These are phyloP conservation scores for Daphoenositta chrysoptera DNA, from an alignment of 2,113 vertebrate genomes.

Conservation along the genomic window DNA sequence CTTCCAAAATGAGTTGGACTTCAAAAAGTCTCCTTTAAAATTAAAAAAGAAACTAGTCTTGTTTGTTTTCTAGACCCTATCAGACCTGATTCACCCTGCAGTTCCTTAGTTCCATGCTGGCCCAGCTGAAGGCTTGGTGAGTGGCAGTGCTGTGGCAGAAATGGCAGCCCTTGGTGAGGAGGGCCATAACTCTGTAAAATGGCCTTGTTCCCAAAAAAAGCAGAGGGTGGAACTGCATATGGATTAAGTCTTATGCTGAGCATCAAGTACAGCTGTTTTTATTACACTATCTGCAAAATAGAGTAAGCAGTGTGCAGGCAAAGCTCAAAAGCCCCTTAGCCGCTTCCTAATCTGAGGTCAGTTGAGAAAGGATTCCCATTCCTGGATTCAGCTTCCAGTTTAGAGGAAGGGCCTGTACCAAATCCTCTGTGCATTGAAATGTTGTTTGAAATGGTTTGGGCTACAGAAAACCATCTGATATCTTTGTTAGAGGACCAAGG, in stretches of 20 bases:
- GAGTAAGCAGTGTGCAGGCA: neutral
- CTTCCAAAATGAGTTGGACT: neutral
- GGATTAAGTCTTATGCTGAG: neutral
- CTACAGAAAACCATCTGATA: neutral
- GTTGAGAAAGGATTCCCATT: neutral
- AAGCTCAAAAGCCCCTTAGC: neutral
- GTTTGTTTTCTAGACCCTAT: neutral
- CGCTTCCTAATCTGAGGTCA: neutral
- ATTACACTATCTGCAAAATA: neutral
- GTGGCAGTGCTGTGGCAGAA: neutral
- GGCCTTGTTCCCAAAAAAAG: neutral
- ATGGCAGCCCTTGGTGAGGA: neutral
- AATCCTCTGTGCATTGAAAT: neutral
- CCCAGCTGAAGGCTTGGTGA: neutral
- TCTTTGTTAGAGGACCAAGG: neutral
- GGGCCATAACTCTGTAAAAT: neutral
- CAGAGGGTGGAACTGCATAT: neutral
- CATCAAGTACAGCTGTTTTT: neutral
- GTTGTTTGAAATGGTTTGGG: neutral
- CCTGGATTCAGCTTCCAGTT: neutral
- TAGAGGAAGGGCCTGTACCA: neutral
- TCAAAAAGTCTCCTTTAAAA: neutral
- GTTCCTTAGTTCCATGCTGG: neutral
- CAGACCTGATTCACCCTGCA: neutral
- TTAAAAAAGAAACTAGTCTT: neutral